A percentile compares a stretch with the other conserved stretches of the same genome.
Conservation (phyloP, 2,888 invertebrate genomes). For the Shargacucullia verbasci region DNA sequence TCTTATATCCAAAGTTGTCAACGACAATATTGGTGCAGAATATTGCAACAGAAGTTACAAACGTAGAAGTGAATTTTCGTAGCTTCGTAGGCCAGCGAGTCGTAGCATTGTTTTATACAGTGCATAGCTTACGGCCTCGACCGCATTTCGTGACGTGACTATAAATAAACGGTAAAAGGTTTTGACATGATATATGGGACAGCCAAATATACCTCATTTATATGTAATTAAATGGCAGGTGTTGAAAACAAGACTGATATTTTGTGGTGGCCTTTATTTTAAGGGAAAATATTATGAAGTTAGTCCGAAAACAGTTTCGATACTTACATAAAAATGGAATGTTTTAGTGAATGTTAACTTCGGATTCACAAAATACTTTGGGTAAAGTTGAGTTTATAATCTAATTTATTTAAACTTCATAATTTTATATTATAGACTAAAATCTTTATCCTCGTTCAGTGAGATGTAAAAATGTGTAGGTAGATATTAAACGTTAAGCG, state of each 20-base stretch:
- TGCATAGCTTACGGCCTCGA: conserved; percentile 64
- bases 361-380: conserved; percentile 40
- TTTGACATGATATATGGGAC: conserved; percentile 53
- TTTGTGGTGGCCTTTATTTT: conserved; percentile 17
- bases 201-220: conserved; percentile 44
- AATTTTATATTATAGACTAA: conserved; percentile 24
- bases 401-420: conserved; percentile 32
- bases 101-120: conserved; percentile 61
- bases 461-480: conserved; percentile 30
- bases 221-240: conserved; percentile 45
- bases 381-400: conserved; percentile 5
- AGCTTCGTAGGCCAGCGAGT: conserved; percentile 25
- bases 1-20: conserved; percentile 3
- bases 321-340: conserved; percentile 17
- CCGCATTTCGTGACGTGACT: conserved; percentile 63
- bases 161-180: conserved; percentile 60
- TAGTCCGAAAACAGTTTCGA: conserved; percentile 10
- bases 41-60: conserved; percentile 22
- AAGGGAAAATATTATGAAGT: conserved; percentile 18
- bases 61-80: conserved; percentile 32
- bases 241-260: conserved; percentile 27
- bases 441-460: conserved; percentile 25
- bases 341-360: conserved; percentile 27
- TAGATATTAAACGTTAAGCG: conserved; percentile 32
- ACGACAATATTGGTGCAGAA: conserved; percentile 22